Evolutionary conservation across 2,797 vertebrate species (phyloP).

Genomic region (Rhinatrema bivittatum): DNA sequence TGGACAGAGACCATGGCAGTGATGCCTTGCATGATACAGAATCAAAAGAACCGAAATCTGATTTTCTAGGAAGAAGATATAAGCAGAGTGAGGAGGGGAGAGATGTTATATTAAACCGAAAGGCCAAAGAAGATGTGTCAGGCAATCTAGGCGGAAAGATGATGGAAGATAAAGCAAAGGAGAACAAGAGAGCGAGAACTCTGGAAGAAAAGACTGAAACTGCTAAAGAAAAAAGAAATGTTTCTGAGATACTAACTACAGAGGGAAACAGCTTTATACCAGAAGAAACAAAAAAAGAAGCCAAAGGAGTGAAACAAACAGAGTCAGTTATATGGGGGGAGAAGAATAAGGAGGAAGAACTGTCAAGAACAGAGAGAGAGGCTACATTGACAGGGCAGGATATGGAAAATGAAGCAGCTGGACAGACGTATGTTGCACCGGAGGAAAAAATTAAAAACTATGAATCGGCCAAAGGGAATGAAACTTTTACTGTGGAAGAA

Average conservation of each 20-base stretch:
- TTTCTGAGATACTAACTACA: slow-evolving; percentile 7
- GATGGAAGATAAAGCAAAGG: slow-evolving; percentile 19
- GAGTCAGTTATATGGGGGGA: slow-evolving; percentile 41
- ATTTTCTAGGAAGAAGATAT: slow-evolving; percentile 19
- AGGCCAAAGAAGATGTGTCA: slow-evolving; percentile 11
- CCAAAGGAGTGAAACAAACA: slow-evolving; percentile 33
- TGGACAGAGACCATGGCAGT: slow-evolving; percentile 8
- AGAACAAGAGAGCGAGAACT: slow-evolving; percentile 4
- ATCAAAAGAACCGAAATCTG: slow-evolving; percentile 15
- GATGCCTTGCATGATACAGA: neutral
- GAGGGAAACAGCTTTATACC: slow-evolving; percentile 10
- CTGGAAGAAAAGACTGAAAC: slow-evolving; percentile 14
- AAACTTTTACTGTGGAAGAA: neutral
- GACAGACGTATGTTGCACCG: slow-evolving; percentile 11
- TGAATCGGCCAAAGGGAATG: slow-evolving; percentile 7
- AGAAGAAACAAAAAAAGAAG: slow-evolving; percentile 11
- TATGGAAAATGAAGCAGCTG: slow-evolving; percentile 21
- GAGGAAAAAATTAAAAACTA: slow-evolving; percentile 9
- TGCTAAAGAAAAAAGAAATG: slow-evolving; percentile 14
- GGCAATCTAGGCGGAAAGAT: slow-evolving; percentile 7
- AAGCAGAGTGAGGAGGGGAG: slow-evolving; percentile 34
- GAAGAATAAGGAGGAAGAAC: slow-evolving; percentile 18
- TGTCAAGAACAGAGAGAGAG: slow-evolving; percentile 27
- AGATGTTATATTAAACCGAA: slow-evolving; percentile 1
- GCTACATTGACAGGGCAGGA: slow-evolving; percentile 40